These are phyloP conservation scores for Crax fasciolata DNA, from an alignment of 2,797 vertebrate species.

Conservation along the genomic window DNA sequence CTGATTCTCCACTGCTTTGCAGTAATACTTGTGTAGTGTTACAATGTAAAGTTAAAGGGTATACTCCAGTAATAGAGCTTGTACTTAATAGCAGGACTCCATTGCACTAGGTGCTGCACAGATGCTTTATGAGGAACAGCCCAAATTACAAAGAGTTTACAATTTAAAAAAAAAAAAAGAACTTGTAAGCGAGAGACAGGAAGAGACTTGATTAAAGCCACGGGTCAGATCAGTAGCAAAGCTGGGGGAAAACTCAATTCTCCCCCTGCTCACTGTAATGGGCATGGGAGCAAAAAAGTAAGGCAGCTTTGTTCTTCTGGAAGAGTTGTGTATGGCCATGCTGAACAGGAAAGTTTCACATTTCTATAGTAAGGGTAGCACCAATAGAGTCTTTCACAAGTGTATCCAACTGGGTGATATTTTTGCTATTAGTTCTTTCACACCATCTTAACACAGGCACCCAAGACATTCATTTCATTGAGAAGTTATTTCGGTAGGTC, in stretches of 20 bases:
- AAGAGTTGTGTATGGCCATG: not conserved
- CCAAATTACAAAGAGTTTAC: not conserved
- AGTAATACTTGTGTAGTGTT: not conserved
- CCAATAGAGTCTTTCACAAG: not conserved
- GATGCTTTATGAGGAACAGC: not conserved
- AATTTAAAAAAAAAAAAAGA: not conserved
- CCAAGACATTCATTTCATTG: not conserved
- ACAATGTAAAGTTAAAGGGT: not conserved
- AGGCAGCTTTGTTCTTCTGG: not conserved
- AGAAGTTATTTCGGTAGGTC: conserved; percentile 18
- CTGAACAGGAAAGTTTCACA: not conserved
- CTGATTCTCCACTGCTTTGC: not conserved
- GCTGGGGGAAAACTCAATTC: not conserved
- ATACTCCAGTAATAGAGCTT: not conserved
- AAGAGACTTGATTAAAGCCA: not conserved
- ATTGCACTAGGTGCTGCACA: not conserved
- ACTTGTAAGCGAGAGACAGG: not conserved
- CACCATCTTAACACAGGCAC: not conserved
- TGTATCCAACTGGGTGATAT: not conserved
- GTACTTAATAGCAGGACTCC: not conserved
- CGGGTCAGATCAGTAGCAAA: rapidly evolving
- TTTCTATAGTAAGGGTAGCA: not conserved
- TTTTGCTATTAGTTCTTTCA: not conserved
- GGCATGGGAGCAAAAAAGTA: not conserved
- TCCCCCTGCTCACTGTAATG: not conserved